Evolutionary conservation across 2,797 vertebrate genomes (phyloP), one percentile per base, ranked within the genome.

Genomic region (Notamacropus eugenii): DNA sequence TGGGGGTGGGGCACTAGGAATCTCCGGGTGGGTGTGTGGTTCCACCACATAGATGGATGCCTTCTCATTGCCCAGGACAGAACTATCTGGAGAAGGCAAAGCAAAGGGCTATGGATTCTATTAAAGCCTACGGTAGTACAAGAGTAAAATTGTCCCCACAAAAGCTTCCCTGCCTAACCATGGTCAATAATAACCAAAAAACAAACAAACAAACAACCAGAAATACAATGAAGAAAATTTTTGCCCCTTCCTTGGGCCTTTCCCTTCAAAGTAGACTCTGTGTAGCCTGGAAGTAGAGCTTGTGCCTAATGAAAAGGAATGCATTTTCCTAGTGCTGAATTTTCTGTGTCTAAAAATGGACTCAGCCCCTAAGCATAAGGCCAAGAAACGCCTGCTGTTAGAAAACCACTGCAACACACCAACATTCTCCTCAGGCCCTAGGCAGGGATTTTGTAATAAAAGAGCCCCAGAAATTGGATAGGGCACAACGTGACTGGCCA

Each of bases 291-390:
- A 82, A 82, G 74, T 24, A 87, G 74, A 87, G 74, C 74, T 87
- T 87, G 40, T 87, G 40, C 9, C 74, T 87, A 27, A 46, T 87
- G 40, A 87, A 87, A 87, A 87, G 40, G 74, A 87, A 50, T 9
- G 10, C 74, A 87, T 87, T 87, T 87, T 87, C 74, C 74, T 87
- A 50, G 40, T 27, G 74, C 40, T 87, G 74, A 46, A 87, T 87
- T 87, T 46, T 87, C 74, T 87, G 74, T 87, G 74, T 87, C 74
- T 87, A 87, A 87, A 87, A 87, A 87, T 87, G 74, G 74, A 87
- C 74, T 87, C 67, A 82, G 67, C 19, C 67, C 67, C 40, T 87
- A 87, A 87, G 74, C 74, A 46, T 46, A 87, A 87, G 74, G 74
- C 74, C 74, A 87, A 87, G 74, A 40, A 24, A 50, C 2, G 24